Evolutionary conservation across 2,797 vertebrate species (phyloP), one percentile per base, ranked within the genome.

Genomic region (Erethizon dorsatum): DNA sequence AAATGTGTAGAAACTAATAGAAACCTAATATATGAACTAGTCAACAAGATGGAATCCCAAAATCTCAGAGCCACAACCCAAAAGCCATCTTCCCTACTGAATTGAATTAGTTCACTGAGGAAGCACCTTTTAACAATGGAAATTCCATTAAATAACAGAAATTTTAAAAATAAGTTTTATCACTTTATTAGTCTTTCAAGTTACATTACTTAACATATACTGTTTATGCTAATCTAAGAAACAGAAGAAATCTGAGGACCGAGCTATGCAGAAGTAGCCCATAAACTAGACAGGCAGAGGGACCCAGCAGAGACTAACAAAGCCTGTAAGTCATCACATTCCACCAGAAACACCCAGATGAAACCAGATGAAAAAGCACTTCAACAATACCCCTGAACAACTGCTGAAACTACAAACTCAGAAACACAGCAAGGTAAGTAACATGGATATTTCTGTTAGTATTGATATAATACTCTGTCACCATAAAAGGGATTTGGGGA

Each of bases 261-360:
- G 88, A 95, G 20, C 37, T 28, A 88, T 92, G 89, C 83, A 96
- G 91, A 98, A 90, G 94, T 88, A 56, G 88, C 63, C 88, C 59
- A 94, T 52, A 95, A 98, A 96, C 20, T 86, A 94, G 97, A 90
- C 97, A 97, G 97, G 97, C 97, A 97, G 94, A 94, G 97, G 98
- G 98, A 98, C 97, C 90, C 96, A 97, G 97, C 91, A 95, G 96
- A 93, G 73, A 75, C 75, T 33, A 83, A 52, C 77, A 97, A 97
- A 97, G 86, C 54, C 95, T 95, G 50, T 75, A 96, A 54, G 97
- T 98, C 98, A 98, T 98, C 98, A 98, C 98, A 98, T 98, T 98
- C 98, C 98, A 97, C 77, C 97, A 97, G 98, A 98, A 98, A 97
- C 50, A 87, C 92, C 98, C 90, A 97, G 89, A 73, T 85, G 82